These are phyloP conservation scores for Microctenopoma steveboyesi DNA, from an alignment of 2,797 vertebrate species.

Conservation along the genomic window DNA sequence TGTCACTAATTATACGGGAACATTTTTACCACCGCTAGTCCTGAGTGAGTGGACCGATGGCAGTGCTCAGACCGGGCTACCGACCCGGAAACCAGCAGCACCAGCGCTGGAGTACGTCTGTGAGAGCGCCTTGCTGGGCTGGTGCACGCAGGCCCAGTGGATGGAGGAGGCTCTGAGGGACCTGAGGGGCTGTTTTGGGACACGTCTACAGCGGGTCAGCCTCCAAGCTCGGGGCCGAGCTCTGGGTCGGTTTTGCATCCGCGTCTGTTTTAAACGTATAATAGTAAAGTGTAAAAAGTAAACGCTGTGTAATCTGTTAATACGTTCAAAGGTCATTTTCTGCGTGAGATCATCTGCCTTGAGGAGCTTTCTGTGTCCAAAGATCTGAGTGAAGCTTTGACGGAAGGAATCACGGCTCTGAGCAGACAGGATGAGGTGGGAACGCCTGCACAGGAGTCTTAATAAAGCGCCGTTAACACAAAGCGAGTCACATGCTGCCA, in stretches of 20 bases:
- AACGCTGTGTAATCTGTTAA: neutral
- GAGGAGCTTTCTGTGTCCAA: constrained; percentile 68
- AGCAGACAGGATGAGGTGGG: constrained; percentile 75
- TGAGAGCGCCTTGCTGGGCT: constrained; percentile 79
- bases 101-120: constrained; percentile 80
- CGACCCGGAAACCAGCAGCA: neutral
- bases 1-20: neutral
- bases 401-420: constrained; percentile 78
- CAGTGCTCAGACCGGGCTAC: neutral
- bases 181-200: constrained; percentile 73
- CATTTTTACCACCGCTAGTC: constrained; percentile 71
- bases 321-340: constrained; percentile 80
- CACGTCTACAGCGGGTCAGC: constrained; percentile 74
- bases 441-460: neutral
- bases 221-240: constrained; percentile 74
- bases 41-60: constrained; percentile 86
- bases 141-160: constrained; percentile 82
- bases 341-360: constrained; percentile 80
- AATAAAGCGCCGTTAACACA: neutral
- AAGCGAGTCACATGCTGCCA: too few species aligned
- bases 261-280: neutral
- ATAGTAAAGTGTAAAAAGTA: neutral
- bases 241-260: constrained; percentile 69
- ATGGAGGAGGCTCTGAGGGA: constrained; percentile 83
- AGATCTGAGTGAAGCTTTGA: constrained; percentile 73